phyloP scores from a whole-genome alignment of 1,140 invertebrate species.

The Delia radicum region DNA sequence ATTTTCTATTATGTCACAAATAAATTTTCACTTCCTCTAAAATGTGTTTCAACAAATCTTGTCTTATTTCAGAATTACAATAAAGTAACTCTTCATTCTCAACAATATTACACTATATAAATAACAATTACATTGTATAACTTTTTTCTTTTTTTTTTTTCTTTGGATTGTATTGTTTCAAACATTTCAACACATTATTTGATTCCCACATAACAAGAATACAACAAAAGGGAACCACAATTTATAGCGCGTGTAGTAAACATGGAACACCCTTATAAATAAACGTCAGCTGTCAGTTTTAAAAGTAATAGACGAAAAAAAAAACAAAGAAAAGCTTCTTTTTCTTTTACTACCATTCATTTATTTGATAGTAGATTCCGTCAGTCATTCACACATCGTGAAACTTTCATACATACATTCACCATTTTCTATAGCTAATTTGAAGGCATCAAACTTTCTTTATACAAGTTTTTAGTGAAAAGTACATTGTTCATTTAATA shows the following conservation, averaged over 20 bases:
- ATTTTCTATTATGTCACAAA: no score
- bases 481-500: no score
- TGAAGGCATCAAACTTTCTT: conserved; percentile 1
- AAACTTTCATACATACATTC: not conserved
- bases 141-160: not conserved
- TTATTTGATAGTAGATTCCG: not conserved
- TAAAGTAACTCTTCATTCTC: not conserved
- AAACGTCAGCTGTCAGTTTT: not conserved
- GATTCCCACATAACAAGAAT: not conserved
- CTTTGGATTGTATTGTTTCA: not conserved
- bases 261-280: not conserved
- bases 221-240: not conserved
- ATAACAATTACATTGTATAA: not conserved
- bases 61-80: not conserved
- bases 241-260: not conserved
- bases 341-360: not conserved
- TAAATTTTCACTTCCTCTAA: not conserved
- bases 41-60: not conserved
- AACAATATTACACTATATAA: not conserved
- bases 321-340: not conserved
- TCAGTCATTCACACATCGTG: not conserved
- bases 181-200: not conserved
- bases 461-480: not conserved
- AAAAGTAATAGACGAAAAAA: not conserved
- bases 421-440: not conserved